A percentile compares a stretch with the other conserved stretches of the same genome.
Evolutionary conservation across 1,140 invertebrate species (phyloP).

Genomic region (Tenebrio molitor): DNA sequence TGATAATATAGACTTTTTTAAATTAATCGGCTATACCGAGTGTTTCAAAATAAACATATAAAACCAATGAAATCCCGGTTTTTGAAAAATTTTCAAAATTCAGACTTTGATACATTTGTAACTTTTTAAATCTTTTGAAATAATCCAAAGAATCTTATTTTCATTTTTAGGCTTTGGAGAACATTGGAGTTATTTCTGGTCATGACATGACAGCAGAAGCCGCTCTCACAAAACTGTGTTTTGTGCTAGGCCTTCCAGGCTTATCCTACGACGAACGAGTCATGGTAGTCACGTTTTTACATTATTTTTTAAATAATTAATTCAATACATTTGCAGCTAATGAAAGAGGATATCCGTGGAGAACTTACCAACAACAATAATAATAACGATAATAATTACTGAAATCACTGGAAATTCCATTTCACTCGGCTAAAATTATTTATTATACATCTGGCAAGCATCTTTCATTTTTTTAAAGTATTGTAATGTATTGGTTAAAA

Average conservation of each 20-base stretch:
- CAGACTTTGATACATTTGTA: too few relatives aligned
- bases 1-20: too few relatives aligned
- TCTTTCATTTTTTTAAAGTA: too few relatives aligned
- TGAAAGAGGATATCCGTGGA: constrained; percentile 65
- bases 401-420: neutral
- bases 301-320: neutral
- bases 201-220: constrained; percentile 97
- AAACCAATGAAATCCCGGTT: too few relatives aligned
- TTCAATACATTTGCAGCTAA: constrained; percentile 26
- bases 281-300: neutral
- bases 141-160: too few relatives aligned
- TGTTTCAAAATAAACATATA: too few relatives aligned
- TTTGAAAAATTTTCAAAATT: too few relatives aligned
- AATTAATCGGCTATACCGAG: too few relatives aligned
- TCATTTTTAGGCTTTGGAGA: constrained; percentile 46
- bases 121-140: too few relatives aligned
- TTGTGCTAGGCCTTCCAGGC: constrained; percentile 75
- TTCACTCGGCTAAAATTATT: constrained; percentile 1
- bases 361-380: constrained; percentile 67
- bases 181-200: constrained; percentile 86
- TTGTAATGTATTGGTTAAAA: too few relatives aligned
- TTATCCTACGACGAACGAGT: constrained; percentile 75
- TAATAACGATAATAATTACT: constrained; percentile 4
- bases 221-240: constrained; percentile 91
- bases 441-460: too few relatives aligned